Percentiles rank a stretch among this genome's conserved stretches.
phyloP scores from a whole-genome alignment of 2,113 vertebrate genomes.

The Lophura nycthemera region DNA sequence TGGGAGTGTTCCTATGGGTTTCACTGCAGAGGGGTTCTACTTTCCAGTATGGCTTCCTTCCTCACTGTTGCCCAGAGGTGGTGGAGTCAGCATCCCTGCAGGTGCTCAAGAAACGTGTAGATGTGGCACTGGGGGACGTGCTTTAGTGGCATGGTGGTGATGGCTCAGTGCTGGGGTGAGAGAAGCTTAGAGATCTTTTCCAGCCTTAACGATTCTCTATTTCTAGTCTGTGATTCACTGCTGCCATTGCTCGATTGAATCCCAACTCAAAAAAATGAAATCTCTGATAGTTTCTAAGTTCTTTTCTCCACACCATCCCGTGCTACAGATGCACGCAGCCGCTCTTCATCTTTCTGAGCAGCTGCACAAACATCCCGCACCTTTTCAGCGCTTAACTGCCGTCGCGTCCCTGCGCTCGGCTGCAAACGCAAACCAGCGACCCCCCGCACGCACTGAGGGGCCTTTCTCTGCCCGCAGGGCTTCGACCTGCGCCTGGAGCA shows the following conservation, averaged over 20 bases:
- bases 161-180: too few relatives aligned
- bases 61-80: too few relatives aligned
- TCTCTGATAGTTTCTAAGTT: not conserved
- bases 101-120: too few relatives aligned
- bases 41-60: not conserved
- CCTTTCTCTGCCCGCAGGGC: slow-evolving; percentile 79
- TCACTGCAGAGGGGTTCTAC: not conserved
- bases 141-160: too few relatives aligned
- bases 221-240: not conserved
- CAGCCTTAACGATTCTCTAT: too few relatives aligned
- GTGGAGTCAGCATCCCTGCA: too few relatives aligned
- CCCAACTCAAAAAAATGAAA: not conserved
- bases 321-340: not conserved
- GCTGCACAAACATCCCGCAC: not conserved
- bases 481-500: slow-evolving; percentile 93
- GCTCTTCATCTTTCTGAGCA: not conserved
- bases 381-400: not conserved
- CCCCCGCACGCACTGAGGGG: fast-evolving
- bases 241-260: not conserved
- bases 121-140: too few relatives aligned
- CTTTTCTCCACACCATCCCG: not conserved
- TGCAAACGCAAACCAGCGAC: not conserved
- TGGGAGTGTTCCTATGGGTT: not conserved
- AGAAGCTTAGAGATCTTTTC: too few relatives aligned
- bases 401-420: not conserved